phyloP scores from a whole-genome alignment of 2,888 invertebrate species.

The Thecophora atra region DNA sequence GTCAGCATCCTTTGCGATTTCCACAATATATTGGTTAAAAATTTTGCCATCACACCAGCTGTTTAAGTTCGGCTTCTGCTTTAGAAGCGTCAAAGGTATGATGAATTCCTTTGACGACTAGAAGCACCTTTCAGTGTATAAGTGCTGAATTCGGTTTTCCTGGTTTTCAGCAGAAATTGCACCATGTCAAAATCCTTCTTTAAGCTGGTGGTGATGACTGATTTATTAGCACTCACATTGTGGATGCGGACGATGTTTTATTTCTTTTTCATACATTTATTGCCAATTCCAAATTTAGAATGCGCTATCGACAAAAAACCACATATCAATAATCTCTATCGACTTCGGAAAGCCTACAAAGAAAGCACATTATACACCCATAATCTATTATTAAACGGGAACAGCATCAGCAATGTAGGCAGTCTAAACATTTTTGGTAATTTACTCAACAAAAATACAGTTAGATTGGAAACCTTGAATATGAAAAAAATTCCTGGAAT shows the following conservation, averaged over 20 bases:
- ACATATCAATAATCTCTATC: too few species aligned
- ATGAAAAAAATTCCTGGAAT: too few species aligned
- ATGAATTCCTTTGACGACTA: constrained; percentile 4
- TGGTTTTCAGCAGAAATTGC: neutral
- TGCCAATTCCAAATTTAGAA: too few species aligned
- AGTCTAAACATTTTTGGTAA: too few species aligned
- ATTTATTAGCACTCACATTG: neutral
- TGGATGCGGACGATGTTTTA: neutral
- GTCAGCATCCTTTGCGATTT: neutral
- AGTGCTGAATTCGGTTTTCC: neutral
- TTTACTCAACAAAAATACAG: too few species aligned
- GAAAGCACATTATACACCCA: too few species aligned
- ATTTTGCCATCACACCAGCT: neutral
- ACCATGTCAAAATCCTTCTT: neutral
- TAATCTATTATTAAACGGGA: too few species aligned
- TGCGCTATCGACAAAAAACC: too few species aligned
- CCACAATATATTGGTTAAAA: constrained; percentile 2
- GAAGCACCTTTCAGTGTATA: neutral
- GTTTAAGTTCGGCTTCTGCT: neutral
- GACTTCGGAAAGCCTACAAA: too few species aligned
- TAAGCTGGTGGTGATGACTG: neutral
- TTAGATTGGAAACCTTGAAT: too few species aligned
- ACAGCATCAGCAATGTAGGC: too few species aligned
- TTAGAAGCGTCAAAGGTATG: neutral
- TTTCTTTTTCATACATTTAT: too few species aligned